Evolutionary conservation across 1,140 invertebrate species (phyloP), one percentile per base, ranked within the genome.

Genomic region (Oreohelix idahoensis): DNA sequence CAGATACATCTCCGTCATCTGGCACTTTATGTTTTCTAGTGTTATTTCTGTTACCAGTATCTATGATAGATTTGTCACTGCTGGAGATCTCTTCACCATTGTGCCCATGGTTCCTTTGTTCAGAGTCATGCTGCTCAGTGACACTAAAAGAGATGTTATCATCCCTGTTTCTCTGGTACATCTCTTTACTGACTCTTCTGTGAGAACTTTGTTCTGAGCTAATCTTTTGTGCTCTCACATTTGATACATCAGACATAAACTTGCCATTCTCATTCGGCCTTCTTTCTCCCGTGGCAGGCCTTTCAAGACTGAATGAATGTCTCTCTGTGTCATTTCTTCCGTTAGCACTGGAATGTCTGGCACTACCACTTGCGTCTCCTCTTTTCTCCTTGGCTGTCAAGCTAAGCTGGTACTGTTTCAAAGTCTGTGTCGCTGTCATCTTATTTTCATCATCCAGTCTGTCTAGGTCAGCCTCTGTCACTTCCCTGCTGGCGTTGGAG

Each of bases 341-440:
- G 11, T 71, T 39, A 32, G 36, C 58, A 32, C 5, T 58, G 5
- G 53, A 66, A 0, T 69, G 11, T 17, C 26, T 35, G 1, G 10
- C 23, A n/a, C 35, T 77, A 20, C 42, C 26, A 42, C 36, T 69
- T 1, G 0, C 17, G 23, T 73, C 39, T 35, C 8, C 63, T 5
- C 20, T n/a, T 26, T 11, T 36, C 23, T 79, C 58, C 35, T 66
- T 5, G 5, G 36, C 79, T 39, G 79, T 73, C 66, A 80, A 29
- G 78, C 66, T 45, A 39, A 80, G 11, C 66, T 80, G 35, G 38
- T 81, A 81, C 32, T 81, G 38, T 53, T 73, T 73, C 79, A 81
- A 51, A 5, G 42, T 53, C 38, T 81, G 66, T 13, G 79, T 71
- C 26, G 63, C 78, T 26, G 58, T 70, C 32, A 80, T 35, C 36